phyloP scores from a whole-genome alignment of 2,797 vertebrate species.

The Micrastur ruficollis region DNA sequence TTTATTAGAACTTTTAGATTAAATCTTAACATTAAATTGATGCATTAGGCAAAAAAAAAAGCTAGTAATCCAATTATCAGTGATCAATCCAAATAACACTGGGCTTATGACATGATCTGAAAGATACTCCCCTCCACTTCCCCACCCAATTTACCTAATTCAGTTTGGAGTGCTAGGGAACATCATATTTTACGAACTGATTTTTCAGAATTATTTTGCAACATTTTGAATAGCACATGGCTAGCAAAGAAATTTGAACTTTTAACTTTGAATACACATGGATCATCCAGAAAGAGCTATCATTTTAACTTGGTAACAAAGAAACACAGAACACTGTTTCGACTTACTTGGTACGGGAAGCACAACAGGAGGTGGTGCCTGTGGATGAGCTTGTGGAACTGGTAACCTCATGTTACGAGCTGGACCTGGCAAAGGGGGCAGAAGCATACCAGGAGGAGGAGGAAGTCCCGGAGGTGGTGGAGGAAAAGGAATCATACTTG shows the following conservation, averaged over 20 bases:
- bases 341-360: conserved; percentile 89
- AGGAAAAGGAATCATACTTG: conserved; percentile 96
- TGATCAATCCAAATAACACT: background rate
- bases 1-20: background rate
- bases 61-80: background rate
- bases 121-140: background rate
- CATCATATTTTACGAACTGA: rapidly evolving
- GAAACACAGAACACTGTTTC: background rate
- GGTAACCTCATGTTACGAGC: conserved; percentile 84
- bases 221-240: rapidly evolving
- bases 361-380: conserved; percentile 89
- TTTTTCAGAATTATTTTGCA: background rate
- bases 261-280: background rate
- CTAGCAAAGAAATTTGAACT: background rate
- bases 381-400: conserved; percentile 82
- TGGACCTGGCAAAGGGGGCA: conserved; percentile 87
- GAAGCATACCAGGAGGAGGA: conserved; percentile 84
- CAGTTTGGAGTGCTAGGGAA: background rate
- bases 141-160: rapidly evolving
- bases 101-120: background rate
- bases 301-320: background rate
- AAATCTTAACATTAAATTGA: background rate
- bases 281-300: background rate
- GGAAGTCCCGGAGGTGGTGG: conserved; percentile 89
- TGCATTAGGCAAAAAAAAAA: too few relatives aligned